phyloP scores from a whole-genome alignment of 2,113 vertebrate species.

The Oncorhynchus nerka region DNA sequence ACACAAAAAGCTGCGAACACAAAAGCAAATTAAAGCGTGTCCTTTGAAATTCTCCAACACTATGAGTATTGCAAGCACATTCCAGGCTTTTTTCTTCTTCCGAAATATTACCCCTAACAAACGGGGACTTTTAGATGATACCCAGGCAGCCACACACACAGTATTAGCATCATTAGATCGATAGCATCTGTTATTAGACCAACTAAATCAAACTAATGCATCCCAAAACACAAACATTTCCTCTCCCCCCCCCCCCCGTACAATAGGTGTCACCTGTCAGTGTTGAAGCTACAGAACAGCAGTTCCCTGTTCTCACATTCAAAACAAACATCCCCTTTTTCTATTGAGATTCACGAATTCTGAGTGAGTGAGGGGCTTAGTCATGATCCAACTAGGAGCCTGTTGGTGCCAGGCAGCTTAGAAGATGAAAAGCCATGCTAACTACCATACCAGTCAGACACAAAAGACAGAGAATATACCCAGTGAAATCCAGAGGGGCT shows the following conservation, averaged over 20 bases:
- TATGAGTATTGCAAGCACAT: slow-evolving; percentile 15
- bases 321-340: slow-evolving; percentile 21
- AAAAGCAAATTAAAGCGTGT: slow-evolving; percentile 44
- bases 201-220: no score
- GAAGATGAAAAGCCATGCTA: slow-evolving; percentile 32
- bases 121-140: slow-evolving; percentile 24
- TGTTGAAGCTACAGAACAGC: slow-evolving; percentile 13
- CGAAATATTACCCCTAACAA: slow-evolving; percentile 6
- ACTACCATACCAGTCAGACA: slow-evolving; percentile 38
- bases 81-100: background rate
- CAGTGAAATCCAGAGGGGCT: slow-evolving; percentile 40
- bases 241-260: background rate
- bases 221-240: no score
- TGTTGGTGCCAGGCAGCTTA: slow-evolving; percentile 11
- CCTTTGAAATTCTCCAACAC: slow-evolving; percentile 14
- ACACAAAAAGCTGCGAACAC: slow-evolving; percentile 34
- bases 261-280: background rate
- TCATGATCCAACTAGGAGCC: slow-evolving; percentile 8
- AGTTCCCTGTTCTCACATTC: slow-evolving; percentile 18
- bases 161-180: background rate
- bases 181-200: slow-evolving; percentile 9
- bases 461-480: slow-evolving; percentile 38
- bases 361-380: slow-evolving; percentile 27
- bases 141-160: slow-evolving; percentile 7
- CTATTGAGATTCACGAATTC: slow-evolving; percentile 39